Evolutionary conservation across 2,113 vertebrate genomes (phyloP), one percentile per base, ranked within the genome.

Genomic region (Amphiprion ocellaris): DNA sequence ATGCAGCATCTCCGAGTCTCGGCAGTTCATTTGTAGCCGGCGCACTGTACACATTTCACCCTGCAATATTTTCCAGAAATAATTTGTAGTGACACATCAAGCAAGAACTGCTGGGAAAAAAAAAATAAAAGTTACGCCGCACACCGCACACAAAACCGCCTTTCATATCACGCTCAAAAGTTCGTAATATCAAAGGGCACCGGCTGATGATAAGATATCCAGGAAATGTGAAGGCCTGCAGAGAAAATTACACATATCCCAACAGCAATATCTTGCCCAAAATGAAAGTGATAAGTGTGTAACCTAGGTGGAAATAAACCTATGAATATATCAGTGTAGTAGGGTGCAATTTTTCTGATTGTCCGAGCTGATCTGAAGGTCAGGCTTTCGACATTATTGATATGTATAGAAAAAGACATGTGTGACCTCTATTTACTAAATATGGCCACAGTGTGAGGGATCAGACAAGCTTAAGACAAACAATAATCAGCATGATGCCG

Each of bases 251-350:
- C 90, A 87, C 79, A 79, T 69, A 81, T 89, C 85, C 69, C 73
- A 74, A 80, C 67, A 83, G 84, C 84, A 91, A 92, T 89, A 91
- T 89, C 82, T 74, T 55, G 50, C 63, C 76, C 75, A 87, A 92
- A 92, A 90, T 90, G 87, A 91, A 89, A 89, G 86, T 89, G 86
- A 87, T 90, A 89, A 84, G 83, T 89, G 87, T 89, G 90, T 59
- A 85, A 87, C 85, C 78, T 76, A 46, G 73, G 77, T 85, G 71
- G 71, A 82, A 90, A 83, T 77, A 81, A 87, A 81, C 79, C 89
- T 86, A 92, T 92, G 89, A 91, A 91, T 92, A 90, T 83, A 89
- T 90, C 90, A 83, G 70, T 10, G 76, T 64, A 69, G 78, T 82
- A 72, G 67, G 49, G 54, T 79, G 69, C 81, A 76, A 84, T 90